Base-by-base conservation (phyloP, 1,140 invertebrate species). In the Caerostris darwini region DNA sequence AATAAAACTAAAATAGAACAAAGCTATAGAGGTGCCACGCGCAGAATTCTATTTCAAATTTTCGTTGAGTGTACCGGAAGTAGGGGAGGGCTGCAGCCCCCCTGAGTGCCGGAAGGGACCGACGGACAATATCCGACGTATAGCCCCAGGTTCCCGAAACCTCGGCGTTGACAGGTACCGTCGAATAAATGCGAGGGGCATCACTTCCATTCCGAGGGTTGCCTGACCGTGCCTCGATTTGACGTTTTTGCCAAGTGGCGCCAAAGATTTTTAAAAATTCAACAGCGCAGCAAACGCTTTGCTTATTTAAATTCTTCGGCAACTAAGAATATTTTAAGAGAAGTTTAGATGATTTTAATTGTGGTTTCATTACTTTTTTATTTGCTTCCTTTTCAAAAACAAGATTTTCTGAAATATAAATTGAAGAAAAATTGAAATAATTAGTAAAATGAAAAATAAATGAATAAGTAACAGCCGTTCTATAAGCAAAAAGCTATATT, bases 41-140 rank as follows among this genome's bases (percentile, higher is more conserved):
- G 17, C 83, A 85, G 83, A 85, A 85, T 85, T 85, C 83, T 85
- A 85, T 59, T 85, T 85, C 83, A 59, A 19, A 85, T 59, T 56
- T 19, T 59, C 53, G 14, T 85, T 58, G 83, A 85, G 83, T 85
- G 53, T 58, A 85, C 83, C 83, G 57, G 54, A 59, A 85, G 83
- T 85, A 7, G 56, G 56, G 82, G 56, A 58, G 83, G 83, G 83
- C 12, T 17, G 54, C 54, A 85, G 58, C 19, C 56, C 82, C 83
- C 83, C 83, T 17, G 17, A 57, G 57, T 58, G 54, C 83, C 83
- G 83, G 83, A 85, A 85, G 83, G 54, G 83, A 85, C 54, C 83
- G n/a, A 85, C 83, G 83, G 83, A 85, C 83, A 85, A 85, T 85
- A 85, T 85, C 83, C 83, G 83, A 58, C 54, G 83, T 85, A 59